Base-by-base conservation (phyloP, 2,113 vertebrate species). In the Lophius piscatorius region DNA sequence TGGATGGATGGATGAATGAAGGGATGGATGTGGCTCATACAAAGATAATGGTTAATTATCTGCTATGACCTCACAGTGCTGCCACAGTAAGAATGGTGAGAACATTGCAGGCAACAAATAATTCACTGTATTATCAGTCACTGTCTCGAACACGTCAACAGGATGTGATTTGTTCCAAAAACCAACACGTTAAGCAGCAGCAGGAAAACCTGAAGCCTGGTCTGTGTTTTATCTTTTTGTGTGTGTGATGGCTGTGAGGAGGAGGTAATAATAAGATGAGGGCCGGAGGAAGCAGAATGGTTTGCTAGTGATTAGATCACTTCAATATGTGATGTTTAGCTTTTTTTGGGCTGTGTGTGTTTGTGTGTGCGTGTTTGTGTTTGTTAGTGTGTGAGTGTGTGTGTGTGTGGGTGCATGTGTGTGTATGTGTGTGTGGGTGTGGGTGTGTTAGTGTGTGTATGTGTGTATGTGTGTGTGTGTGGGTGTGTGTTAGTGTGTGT, bases 181-280 rank as follows among this genome's bases (percentile, higher is more conserved):
- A 4, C 23, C 11, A 24, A 44, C 18, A 42, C 11, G 36, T 63
- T 65, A 39, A 41, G 22, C 33, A 31, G 44, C 48, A n/a, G n/a
- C n/a, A n/a, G n/a, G n/a, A n/a, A 48, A 48, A 69, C 21, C 6
- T 39, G 46, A 58, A 40, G 38, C 11, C 35, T 35, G 16, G 36
- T 31, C 3, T 42, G 44, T 51, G 39, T 49, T 13, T 34, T 50
- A 17, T 52, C 39, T 42, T 24, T 17, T 14, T 42, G 51, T 55
- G 21, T 29, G 6, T 52, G 52, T 70, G 54, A 22, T 24, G 77
- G 67, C 55, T 71, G 64, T 61, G 66, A 70, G 61, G 73, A 69
- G 62, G 73, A 69, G 62, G 71, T 74, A 63, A 78, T 82, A 82
- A 76, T 68, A 23, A 70, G 76, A 81, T 84, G 85, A 87, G 44